Conservation (phyloP, 2,113 vertebrate genomes). For the Bettongia penicillata region DNA sequence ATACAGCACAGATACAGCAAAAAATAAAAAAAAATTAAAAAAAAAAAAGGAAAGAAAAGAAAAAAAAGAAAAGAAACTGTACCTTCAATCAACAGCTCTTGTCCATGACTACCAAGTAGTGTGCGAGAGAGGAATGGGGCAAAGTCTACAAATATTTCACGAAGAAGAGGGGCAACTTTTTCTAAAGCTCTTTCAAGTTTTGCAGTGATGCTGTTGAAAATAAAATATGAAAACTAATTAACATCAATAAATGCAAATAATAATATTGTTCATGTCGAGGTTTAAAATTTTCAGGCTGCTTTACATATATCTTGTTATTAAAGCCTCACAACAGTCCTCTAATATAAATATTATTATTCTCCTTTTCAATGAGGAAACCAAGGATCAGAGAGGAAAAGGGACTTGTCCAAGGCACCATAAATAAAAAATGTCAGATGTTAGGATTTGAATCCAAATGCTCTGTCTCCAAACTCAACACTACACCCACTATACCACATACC, state of each 20-base stretch:
- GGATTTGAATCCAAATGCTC: background rate
- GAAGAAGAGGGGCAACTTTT: conserved; percentile 96
- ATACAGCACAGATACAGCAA: conserved; percentile 45
- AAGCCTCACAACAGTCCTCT: background rate
- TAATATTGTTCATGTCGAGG: background rate
- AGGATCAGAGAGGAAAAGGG: background rate
- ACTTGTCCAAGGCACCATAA: background rate
- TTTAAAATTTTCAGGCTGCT: background rate
- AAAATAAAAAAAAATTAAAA: conserved; percentile 76
- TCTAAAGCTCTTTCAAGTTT: conserved; percentile 97
- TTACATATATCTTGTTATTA: background rate
- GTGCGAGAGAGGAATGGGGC: conserved; percentile 98
- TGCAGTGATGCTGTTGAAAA: conserved; percentile 93
- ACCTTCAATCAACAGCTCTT: conserved; percentile 99
- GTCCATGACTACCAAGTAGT: conserved; percentile 96
- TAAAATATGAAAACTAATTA: conserved; percentile 76
- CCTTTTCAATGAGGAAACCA: background rate
- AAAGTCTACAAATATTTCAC: conserved; percentile 99
- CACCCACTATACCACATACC: background rate
- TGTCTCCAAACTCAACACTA: background rate
- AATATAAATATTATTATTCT: background rate
- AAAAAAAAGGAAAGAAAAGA: conserved; percentile 79
- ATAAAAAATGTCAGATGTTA: background rate
- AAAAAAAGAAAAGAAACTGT: conserved; percentile 83
- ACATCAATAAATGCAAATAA: conserved; percentile 46